These are phyloP conservation scores for Nycticryphes semicollaris DNA, from an alignment of 2,113 vertebrate species.

Conservation along the genomic window DNA sequence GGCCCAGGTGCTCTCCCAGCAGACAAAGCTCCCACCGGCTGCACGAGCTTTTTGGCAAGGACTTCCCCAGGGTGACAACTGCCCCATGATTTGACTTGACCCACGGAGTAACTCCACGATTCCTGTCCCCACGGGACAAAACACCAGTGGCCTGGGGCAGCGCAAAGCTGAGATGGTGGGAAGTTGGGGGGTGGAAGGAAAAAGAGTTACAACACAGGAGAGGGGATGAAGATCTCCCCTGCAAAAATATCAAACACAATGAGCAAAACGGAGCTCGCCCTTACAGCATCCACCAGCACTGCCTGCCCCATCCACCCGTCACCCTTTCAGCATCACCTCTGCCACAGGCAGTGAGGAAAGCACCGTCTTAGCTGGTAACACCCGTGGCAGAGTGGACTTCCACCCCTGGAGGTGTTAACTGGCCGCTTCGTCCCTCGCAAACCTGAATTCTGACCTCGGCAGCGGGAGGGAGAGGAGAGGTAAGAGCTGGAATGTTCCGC, in stretches of 20 bases:
- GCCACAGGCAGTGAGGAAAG: not conserved
- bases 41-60: not conserved
- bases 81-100: not conserved
- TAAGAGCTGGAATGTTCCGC: constrained; percentile 27
- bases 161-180: not conserved
- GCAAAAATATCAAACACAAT: not conserved
- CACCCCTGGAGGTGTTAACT: not conserved
- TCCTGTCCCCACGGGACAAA: not conserved
- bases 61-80: not conserved
- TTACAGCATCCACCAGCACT: not conserved
- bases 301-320: not conserved
- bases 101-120: not conserved
- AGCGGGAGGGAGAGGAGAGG: not conserved
- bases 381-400: not conserved
- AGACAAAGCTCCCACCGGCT: not conserved
- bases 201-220: not conserved
- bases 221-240: not conserved
- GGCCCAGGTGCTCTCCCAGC: not conserved
- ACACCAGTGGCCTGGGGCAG: not conserved
- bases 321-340: not conserved
- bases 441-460: not conserved
- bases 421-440: not conserved
- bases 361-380: accelerated
- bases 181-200: not conserved
- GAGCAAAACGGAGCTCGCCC: not conserved